Evolutionary conservation across 2,888 invertebrate species (phyloP).

Genomic region (Heliothis peltigera): DNA sequence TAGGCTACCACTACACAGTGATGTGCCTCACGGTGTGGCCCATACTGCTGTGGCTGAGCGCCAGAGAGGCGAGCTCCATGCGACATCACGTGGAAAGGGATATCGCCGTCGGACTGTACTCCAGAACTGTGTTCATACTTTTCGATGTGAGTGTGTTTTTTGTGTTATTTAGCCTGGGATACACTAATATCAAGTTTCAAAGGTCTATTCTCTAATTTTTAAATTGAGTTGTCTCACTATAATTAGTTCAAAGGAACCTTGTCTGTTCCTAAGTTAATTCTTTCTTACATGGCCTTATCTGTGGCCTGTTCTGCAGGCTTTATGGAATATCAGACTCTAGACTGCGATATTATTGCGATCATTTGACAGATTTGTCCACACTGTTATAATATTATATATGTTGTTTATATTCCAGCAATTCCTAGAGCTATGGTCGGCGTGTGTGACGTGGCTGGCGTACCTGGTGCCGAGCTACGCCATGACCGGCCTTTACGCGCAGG

Average conservation of each 20-base stretch:
- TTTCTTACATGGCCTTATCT: no score
- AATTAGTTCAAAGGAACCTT: no score
- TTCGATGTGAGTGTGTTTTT: conserved; percentile 91
- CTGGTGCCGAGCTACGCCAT: conserved; percentile 96
- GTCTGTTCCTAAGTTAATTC: no score
- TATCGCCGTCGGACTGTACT: conserved; percentile 94
- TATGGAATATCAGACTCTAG: no score
- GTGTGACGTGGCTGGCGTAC: conserved; percentile 95
- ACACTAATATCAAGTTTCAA: no score
- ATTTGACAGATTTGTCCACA: no score
- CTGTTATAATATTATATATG: background rate
- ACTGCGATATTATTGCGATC: no score
- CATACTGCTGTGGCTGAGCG: conserved; percentile 91
- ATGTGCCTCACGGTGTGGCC: conserved; percentile 95
- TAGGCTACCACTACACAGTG: conserved; percentile 96
- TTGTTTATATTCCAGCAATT: conserved; percentile 90
- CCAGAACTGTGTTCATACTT: conserved; percentile 93
- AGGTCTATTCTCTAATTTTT: no score
- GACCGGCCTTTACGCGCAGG: conserved; percentile 94
- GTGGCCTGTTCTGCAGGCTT: no score
- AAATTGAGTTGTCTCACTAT: no score
- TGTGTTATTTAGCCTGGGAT: background rate
- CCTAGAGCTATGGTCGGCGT: conserved; percentile 94
- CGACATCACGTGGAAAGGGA: conserved; percentile 94
- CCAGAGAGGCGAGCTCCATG: conserved; percentile 89